Conservation (phyloP, 2,888 invertebrate species). For the Petrolisthes cinctipes region DNA sequence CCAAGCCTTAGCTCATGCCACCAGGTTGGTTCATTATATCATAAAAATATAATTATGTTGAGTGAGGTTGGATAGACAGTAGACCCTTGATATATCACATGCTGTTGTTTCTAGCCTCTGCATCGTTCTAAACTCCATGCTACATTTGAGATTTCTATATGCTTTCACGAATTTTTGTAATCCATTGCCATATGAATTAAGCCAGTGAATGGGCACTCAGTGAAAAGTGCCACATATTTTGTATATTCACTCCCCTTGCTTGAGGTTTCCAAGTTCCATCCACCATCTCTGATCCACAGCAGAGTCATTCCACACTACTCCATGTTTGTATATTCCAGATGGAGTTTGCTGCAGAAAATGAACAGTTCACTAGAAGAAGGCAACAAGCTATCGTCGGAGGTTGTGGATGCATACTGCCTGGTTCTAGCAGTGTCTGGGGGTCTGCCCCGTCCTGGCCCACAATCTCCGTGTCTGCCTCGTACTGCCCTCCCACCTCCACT, state of each 20-base stretch:
- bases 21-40: conserved; percentile 68
- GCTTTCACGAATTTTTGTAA: no score
- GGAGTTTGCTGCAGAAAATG: conserved; percentile 72
- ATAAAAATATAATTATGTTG: background rate
- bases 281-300: no score
- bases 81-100: background rate
- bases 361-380: conserved; percentile 70
- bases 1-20: conserved; percentile 77
- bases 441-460: conserved; percentile 54
- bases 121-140: no score
- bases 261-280: no score
- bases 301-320: no score
- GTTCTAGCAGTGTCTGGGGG: conserved; percentile 71
- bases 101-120: background rate
- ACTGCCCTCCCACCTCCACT: conserved; percentile 74
- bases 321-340: conserved; percentile 69
- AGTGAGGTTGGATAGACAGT: background rate
- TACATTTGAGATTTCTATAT: no score
- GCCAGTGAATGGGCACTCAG: no score
- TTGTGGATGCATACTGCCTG: conserved; percentile 70
- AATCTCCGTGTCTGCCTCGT: conserved; percentile 72
- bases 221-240: no score
- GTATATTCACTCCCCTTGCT: no score
- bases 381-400: conserved; percentile 71
- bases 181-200: no score